Percentiles rank a stretch among this genome's conserved stretches.
Conservation (phyloP, 2,888 invertebrate species). For the Hymenopus coronatus region DNA sequence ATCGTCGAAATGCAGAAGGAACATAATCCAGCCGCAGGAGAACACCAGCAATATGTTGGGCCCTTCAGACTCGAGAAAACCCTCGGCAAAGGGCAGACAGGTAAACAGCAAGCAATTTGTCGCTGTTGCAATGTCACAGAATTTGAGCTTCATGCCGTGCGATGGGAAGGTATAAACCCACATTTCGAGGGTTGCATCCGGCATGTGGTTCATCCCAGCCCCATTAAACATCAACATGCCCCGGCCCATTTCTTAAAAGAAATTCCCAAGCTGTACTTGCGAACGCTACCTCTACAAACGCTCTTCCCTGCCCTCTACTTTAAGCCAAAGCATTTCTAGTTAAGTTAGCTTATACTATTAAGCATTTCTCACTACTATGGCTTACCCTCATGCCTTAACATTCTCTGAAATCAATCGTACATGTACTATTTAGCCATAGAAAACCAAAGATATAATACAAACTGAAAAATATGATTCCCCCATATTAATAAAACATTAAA, state of each 20-base stretch:
- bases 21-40: slow-evolving; percentile 42
- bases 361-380: neutral
- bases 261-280: neutral
- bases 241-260: neutral
- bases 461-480: too few relatives aligned
- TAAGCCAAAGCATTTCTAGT: neutral
- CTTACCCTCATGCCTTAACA: neutral
- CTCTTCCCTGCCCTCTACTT: neutral
- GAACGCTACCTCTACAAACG: too few relatives aligned
- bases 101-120: slow-evolving; percentile 55
- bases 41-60: slow-evolving; percentile 92
- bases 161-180: neutral
- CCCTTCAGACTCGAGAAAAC: slow-evolving; percentile 99
- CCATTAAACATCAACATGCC: neutral
- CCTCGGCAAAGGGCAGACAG: slow-evolving; percentile 98
- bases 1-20: slow-evolving; percentile 39
- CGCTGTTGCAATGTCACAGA: neutral
- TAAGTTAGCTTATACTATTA: neutral
- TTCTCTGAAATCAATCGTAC: neutral
- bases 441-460: too few relatives aligned
- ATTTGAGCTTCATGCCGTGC: neutral
- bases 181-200: neutral
- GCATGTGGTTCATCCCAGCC: neutral
- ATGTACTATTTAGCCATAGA: neutral
- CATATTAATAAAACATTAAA: too few relatives aligned